phyloP scores from a whole-genome alignment of 2,113 vertebrate species.

The Lagenorhynchus albirostris region DNA sequence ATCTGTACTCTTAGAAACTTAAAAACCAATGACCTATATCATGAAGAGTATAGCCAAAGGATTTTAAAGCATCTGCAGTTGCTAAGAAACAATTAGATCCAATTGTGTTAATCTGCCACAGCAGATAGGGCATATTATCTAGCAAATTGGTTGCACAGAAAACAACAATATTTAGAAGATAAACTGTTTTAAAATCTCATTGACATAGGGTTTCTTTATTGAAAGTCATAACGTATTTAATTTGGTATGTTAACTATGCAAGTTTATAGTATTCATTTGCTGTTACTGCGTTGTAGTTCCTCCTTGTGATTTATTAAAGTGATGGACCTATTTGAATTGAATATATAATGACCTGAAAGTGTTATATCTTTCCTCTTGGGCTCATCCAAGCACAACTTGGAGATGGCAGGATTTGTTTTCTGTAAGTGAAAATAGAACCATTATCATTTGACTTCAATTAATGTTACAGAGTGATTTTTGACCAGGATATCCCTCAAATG shows the following conservation, averaged over 20 bases:
- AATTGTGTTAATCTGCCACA: conserved; percentile 32
- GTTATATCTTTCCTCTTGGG: background rate
- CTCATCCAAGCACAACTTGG: background rate
- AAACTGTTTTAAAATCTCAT: conserved; percentile 16
- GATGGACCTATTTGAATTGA: background rate
- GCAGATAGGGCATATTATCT: background rate
- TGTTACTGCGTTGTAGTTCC: background rate
- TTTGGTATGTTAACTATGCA: conserved; percentile 13
- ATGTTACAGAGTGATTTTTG: background rate
- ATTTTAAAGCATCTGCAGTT: background rate
- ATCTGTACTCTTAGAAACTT: conserved; percentile 14
- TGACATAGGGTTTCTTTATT: background rate
- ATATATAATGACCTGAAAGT: background rate
- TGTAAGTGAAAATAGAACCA: background rate
- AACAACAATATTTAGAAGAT: conserved; percentile 32
- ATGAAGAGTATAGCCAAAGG: background rate
- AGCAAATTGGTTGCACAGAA: background rate
- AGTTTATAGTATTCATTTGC: background rate
- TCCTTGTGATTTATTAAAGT: background rate
- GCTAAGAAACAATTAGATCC: conserved; percentile 45
- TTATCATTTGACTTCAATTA: background rate
- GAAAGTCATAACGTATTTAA: background rate
- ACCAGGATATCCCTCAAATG: background rate
- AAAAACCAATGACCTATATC: conserved; percentile 1
- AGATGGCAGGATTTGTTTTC: conserved; percentile 11